A percentile compares a stretch with the other conserved stretches of the same genome.
phyloP scores from a whole-genome alignment of 1,140 invertebrate genomes.

The Druon quercuslanigerum region DNA sequence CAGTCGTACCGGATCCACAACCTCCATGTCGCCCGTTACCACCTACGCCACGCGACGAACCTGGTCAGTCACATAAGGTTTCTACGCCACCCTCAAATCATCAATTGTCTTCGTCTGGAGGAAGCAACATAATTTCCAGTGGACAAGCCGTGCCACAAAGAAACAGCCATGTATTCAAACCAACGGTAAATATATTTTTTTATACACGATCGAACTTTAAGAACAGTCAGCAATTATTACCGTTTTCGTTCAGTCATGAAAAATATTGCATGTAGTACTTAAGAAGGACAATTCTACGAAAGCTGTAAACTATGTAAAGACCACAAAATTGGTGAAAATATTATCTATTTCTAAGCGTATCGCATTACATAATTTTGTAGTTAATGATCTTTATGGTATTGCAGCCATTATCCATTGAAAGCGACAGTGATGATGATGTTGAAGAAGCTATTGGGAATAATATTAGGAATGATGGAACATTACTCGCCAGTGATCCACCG shows the following conservation, averaged over 20 bases:
- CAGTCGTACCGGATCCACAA: conserved; percentile 79
- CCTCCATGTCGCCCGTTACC: conserved; percentile 87
- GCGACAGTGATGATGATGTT: conserved; percentile 74
- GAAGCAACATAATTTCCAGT: conserved; percentile 66
- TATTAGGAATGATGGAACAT: conserved; percentile 91
- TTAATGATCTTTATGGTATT: conserved; percentile 28
- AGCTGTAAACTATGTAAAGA: too few species aligned
- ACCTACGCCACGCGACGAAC: conserved; percentile 86
- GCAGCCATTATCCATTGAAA: conserved; percentile 71
- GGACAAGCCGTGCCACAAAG: conserved; percentile 79
- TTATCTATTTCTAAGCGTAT: too few species aligned
- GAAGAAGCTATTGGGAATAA: conserved; percentile 78
- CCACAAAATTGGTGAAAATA: too few species aligned
- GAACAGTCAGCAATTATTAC: too few species aligned
- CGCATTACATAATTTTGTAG: too few species aligned
- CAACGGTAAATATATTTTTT: conserved; percentile 80
- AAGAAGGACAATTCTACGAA: too few species aligned
- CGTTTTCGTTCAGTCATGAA: too few species aligned
- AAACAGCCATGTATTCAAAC: conserved; percentile 89
- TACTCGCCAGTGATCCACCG: conserved; percentile 96
- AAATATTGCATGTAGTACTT: too few species aligned
- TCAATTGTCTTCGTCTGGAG: conserved; percentile 63
- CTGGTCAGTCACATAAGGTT: conserved; percentile 78
- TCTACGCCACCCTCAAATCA: conserved; percentile 77
- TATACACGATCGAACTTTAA: neutral